phyloP scores from a whole-genome alignment of 2,113 vertebrate species.

The Dasyornis broadbenti region DNA sequence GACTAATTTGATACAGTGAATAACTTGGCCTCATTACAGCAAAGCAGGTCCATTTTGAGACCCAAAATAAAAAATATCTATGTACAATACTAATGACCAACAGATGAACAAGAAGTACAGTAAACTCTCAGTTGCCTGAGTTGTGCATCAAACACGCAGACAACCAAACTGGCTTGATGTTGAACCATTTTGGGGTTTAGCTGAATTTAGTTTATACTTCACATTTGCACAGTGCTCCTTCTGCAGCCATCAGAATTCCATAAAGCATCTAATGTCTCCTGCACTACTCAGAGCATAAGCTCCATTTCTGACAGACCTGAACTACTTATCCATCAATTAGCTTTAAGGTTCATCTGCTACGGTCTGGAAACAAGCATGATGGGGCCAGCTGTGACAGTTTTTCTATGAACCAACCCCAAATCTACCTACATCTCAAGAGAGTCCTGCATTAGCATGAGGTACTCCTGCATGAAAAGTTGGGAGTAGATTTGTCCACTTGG shows the following conservation, averaged over 20 bases:
- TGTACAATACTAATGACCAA: neutral
- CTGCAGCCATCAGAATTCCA: neutral
- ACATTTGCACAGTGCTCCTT: neutral
- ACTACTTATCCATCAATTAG: neutral
- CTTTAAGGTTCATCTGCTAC: neutral
- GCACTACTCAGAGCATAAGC: neutral
- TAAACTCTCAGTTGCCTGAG: fast-evolving
- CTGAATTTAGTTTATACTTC: neutral
- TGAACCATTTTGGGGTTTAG: neutral
- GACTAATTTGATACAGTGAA: neutral
- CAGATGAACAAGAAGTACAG: neutral
- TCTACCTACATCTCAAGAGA: neutral
- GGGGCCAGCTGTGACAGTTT: neutral
- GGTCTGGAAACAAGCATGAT: neutral
- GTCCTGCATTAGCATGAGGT: fast-evolving
- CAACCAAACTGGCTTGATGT: neutral
- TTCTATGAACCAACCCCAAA: neutral
- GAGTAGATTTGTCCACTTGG: neutral
- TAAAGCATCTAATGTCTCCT: neutral
- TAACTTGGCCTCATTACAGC: neutral
- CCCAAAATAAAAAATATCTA: neutral
- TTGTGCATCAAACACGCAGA: neutral
- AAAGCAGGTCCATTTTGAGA: neutral
- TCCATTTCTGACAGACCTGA: neutral
- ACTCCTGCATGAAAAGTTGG: fast-evolving